phyloP scores from a whole-genome alignment of 92 coral and sea anemone species.

The Metridium senile region DNA sequence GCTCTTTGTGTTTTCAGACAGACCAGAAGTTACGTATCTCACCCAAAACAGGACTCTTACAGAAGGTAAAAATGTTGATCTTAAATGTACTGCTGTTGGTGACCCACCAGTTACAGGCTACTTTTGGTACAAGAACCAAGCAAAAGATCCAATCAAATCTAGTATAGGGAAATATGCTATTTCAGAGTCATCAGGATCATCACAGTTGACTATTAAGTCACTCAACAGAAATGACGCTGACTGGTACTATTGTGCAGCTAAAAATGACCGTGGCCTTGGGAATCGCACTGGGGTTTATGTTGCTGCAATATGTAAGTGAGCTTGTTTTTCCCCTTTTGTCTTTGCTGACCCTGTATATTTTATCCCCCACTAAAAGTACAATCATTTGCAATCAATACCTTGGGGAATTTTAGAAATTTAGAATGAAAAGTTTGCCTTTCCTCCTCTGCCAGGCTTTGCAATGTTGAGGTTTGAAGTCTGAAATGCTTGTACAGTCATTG shows the following conservation, averaged over 20 bases:
- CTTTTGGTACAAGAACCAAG: constrained; percentile 46
- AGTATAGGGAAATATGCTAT: not conserved
- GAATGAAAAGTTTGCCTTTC: no score
- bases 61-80: constrained; percentile 15
- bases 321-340: not conserved
- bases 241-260: constrained; percentile 63
- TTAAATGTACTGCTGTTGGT: constrained; percentile 42
- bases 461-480: no score
- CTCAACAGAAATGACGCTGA: constrained; percentile 42
- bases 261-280: constrained; percentile 60
- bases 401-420: no score
- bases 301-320: constrained; percentile 54
- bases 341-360: no score
- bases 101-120: constrained; percentile 27
- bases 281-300: constrained; percentile 39
- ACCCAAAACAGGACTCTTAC: constrained; percentile 26
- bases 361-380: no score
- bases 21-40: constrained; percentile 32
- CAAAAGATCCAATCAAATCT: not conserved
- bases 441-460: no score
- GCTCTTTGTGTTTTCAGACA: no score
- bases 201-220: constrained; percentile 21
- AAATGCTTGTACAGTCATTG: no score
- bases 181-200: no score
- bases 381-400: no score